These are phyloP conservation scores for Aphaenogaster floridana DNA, from an alignment of 1,140 invertebrate species.

Conservation along the genomic window DNA sequence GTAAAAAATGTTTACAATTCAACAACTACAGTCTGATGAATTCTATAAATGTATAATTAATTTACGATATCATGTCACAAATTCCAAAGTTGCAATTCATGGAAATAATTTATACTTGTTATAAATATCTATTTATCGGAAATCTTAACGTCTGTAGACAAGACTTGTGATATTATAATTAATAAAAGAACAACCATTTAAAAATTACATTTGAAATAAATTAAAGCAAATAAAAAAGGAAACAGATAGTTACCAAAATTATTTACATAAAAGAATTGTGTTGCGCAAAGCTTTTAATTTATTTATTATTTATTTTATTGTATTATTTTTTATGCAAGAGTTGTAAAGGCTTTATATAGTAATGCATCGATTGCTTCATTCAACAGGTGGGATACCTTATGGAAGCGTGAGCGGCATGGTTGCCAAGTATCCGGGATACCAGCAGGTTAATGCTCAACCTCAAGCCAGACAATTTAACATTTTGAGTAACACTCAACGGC, in stretches of 20 bases:
- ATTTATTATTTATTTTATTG: neutral
- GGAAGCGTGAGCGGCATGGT: constrained; percentile 82
- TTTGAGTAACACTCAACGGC: neutral
- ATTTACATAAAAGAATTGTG: neutral
- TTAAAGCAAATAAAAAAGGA: neutral
- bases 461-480: constrained; percentile 29
- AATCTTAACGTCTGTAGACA: neutral
- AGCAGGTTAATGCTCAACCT: constrained; percentile 13
- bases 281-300: neutral
- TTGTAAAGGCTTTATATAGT: neutral
- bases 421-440: constrained; percentile 68
- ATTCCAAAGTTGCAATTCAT: neutral
- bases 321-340: neutral
- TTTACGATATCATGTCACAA: neutral
- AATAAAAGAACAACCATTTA: neutral
- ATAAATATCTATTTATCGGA: neutral
- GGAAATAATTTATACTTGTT: neutral
- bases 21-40: neutral
- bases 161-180: neutral
- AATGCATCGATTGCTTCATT: constrained; percentile 37
- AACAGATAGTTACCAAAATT: neutral
- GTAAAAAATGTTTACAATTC: neutral
- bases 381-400: constrained; percentile 83
- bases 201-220: neutral
- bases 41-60: constrained; percentile 27